A percentile compares a stretch with the other conserved stretches of the same genome.
Conservation (phyloP, 2,888 invertebrate genomes). For the Sminthurides aquaticus region DNA sequence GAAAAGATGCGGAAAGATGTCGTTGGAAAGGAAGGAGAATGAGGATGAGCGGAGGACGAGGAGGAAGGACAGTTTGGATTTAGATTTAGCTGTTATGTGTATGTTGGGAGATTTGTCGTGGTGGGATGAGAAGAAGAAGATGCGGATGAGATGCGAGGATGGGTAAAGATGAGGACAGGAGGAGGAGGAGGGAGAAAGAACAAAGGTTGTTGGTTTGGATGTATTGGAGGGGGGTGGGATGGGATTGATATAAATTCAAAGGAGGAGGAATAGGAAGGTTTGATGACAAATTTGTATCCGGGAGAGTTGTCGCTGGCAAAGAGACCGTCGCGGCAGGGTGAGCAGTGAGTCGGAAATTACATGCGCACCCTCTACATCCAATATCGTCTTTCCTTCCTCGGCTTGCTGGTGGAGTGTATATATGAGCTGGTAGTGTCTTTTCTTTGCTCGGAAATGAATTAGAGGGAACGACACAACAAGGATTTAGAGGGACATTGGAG, state of each 20-base stretch:
- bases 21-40: too few species aligned
- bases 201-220: conserved; percentile 17
- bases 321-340: conserved; percentile 38
- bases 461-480: background rate
- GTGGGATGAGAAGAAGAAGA: background rate
- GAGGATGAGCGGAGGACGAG: background rate
- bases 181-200: background rate
- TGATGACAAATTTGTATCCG: conserved; percentile 43
- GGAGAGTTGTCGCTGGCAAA: conserved; percentile 31
- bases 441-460: background rate
- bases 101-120: too few species aligned
- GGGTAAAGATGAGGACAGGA: background rate
- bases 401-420: too few species aligned
- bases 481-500: too few species aligned
- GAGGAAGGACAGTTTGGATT: background rate
- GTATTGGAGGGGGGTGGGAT: conserved; percentile 17
- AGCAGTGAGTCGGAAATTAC: conserved; percentile 43
- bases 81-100: too few species aligned
- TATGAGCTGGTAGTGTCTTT: too few species aligned
- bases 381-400: conserved; percentile 23
- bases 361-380: conserved; percentile 39
- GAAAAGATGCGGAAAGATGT: too few species aligned
- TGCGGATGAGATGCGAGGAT: background rate
- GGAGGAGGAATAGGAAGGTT: conserved; percentile 30
- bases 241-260: conserved; percentile 39